These are phyloP conservation scores for Geopemphigus sp. DNA, from an alignment of 1,140 invertebrate species.

Conservation along the genomic window DNA sequence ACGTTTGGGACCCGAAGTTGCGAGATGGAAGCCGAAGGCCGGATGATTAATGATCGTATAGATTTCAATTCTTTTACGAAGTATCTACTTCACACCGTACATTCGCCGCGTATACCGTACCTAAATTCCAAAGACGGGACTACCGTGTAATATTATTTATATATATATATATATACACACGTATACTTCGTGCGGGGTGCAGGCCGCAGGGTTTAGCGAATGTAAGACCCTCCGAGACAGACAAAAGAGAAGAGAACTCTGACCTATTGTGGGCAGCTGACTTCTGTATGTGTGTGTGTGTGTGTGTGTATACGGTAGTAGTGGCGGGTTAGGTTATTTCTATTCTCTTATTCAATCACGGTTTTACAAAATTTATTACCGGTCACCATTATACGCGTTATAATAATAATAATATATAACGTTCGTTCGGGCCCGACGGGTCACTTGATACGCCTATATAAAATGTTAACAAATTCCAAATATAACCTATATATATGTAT, in stretches of 20 bases:
- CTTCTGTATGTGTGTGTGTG: not conserved
- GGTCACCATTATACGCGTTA: constrained; percentile 1
- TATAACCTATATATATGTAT: not conserved
- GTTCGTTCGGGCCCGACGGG: not conserved
- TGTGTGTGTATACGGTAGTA: not conserved
- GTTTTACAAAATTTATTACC: constrained; percentile 16
- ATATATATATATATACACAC: too few relatives aligned
- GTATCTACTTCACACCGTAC: constrained; percentile 19
- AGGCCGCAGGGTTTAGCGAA: not conserved
- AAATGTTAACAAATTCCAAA: constrained; percentile 1
- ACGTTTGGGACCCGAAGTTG: not conserved
- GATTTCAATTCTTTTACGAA: constrained; percentile 35
- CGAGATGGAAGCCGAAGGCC: not conserved
- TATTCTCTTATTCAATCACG: constrained; percentile 20
- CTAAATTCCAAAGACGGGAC: constrained; percentile 33
- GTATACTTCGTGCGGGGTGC: not conserved
- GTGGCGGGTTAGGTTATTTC: constrained; percentile 19
- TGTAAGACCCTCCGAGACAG: constrained; percentile 10
- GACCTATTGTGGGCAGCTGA: constrained; percentile 41
- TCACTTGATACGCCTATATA: not conserved
- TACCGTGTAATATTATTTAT: constrained; percentile 29
- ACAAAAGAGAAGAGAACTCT: constrained; percentile 36
- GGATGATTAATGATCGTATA: constrained; percentile 33
- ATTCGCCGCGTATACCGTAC: not conserved
- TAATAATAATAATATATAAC: not conserved